Evolutionary conservation across 2,797 vertebrate species (phyloP).

Genomic region (Microctenopoma steveboyesi): DNA sequence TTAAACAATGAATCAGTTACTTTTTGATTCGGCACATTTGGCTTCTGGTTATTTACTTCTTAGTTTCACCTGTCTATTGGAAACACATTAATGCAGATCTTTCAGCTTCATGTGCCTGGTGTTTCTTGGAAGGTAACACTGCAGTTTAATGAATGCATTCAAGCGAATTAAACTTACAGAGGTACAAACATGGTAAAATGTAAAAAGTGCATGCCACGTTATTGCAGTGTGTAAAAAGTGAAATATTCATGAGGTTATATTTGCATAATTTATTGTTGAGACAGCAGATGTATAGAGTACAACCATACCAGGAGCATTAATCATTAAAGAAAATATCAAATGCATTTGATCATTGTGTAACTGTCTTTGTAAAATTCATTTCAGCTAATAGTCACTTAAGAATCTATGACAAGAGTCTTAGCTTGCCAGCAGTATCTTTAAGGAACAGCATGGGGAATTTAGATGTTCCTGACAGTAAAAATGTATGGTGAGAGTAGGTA

Average conservation of each 20-base stretch:
- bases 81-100: too few relatives aligned
- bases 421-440: conserved; percentile 39
- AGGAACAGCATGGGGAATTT: conserved; percentile 51
- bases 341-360: conserved; percentile 25
- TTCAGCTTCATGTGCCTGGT: too few relatives aligned
- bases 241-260: neutral
- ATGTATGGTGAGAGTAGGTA: conserved; percentile 50
- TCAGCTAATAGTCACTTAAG: conserved; percentile 48
- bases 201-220: neutral
- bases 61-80: neutral
- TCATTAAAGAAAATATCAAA: conserved; percentile 10
- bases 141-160: too few relatives aligned
- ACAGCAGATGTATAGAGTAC: conserved; percentile 5
- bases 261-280: conserved; percentile 5
- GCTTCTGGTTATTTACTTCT: neutral
- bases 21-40: neutral
- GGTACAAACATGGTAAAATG: too few relatives aligned
- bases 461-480: conserved; percentile 61
- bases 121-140: too few relatives aligned
- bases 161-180: too few relatives aligned
- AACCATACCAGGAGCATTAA: conserved; percentile 21
- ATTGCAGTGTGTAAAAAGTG: neutral
- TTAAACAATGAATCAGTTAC: neutral
- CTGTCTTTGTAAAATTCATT: conserved; percentile 31
- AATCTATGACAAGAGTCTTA: conserved; percentile 40